Conservation (phyloP, 2,797 vertebrate species). For the Arctocebus calabarensis region DNA sequence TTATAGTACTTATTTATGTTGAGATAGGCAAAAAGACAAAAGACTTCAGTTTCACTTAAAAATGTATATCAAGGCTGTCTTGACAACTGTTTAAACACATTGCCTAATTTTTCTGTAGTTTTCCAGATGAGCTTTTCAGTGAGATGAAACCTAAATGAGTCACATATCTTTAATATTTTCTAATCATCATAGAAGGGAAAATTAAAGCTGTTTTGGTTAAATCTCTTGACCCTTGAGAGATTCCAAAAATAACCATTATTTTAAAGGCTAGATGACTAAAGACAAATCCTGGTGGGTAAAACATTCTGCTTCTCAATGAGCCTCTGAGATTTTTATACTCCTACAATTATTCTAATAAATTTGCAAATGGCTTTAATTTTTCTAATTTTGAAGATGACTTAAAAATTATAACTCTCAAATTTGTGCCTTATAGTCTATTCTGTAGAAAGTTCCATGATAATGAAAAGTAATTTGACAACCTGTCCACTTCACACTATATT, state of each 20-base stretch:
- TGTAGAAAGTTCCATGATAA: neutral
- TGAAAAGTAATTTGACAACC: slow-evolving; percentile 6
- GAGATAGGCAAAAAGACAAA: neutral
- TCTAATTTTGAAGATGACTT: slow-evolving; percentile 47
- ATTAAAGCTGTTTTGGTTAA: slow-evolving; percentile 40
- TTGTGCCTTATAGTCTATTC: neutral
- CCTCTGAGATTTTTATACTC: neutral
- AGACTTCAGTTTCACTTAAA: neutral
- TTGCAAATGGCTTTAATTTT: slow-evolving; percentile 56
- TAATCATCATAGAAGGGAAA: slow-evolving; percentile 33
- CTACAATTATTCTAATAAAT: neutral
- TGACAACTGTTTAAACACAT: neutral
- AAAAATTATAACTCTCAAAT: neutral
- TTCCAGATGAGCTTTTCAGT: slow-evolving; percentile 48
- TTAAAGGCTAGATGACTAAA: slow-evolving; percentile 49
- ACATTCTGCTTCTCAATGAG: neutral
- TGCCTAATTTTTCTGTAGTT: slow-evolving; percentile 19
- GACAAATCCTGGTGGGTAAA: slow-evolving; percentile 30
- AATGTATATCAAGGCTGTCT: neutral
- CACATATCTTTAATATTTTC: slow-evolving; percentile 38
- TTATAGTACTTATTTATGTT: neutral
- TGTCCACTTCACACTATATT: neutral
- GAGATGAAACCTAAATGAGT: slow-evolving; percentile 44
- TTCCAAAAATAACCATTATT: slow-evolving; percentile 53
- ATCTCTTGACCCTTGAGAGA: slow-evolving; percentile 53